Conservation (phyloP, 2,888 invertebrate species). For the Galeruca laticollis region DNA sequence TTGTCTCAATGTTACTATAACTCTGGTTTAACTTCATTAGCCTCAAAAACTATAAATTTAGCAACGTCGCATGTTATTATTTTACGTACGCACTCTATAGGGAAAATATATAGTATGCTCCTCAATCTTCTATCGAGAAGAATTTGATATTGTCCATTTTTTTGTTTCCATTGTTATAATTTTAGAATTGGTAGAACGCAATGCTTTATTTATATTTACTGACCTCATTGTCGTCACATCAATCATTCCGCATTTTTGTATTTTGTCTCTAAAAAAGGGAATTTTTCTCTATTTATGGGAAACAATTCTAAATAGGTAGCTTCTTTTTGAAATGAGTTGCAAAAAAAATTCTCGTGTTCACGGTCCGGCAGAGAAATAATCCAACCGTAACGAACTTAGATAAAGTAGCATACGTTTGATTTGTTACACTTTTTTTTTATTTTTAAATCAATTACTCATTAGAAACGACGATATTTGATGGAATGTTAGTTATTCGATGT, state of each 20-base stretch:
- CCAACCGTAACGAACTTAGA: constrained; percentile 25
- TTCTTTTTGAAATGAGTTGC: constrained; percentile 25
- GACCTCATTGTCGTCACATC: constrained; percentile 8
- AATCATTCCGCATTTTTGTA: constrained; percentile 10
- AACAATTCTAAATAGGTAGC: constrained; percentile 15
- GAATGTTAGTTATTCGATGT: constrained; percentile 26
- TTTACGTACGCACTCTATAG: too few species aligned
- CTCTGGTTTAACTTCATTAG: too few species aligned
- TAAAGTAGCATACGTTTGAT: constrained; percentile 29
- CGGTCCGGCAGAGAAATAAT: constrained; percentile 23
- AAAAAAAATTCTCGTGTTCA: constrained; percentile 21
- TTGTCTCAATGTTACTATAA: too few species aligned
- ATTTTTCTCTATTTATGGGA: constrained; percentile 32
- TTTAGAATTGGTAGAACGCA: neutral
- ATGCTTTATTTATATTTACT: neutral
- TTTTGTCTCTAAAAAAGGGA: neutral
- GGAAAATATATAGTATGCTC: too few species aligned
- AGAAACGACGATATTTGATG: constrained; percentile 24
- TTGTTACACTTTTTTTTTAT: constrained; percentile 23
- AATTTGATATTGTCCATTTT: too few species aligned
- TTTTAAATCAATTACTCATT: constrained; percentile 31
- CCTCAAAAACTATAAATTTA: too few species aligned
- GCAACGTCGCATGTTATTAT: too few species aligned
- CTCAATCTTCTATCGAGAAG: too few species aligned
- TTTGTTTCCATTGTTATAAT: neutral